These are phyloP conservation scores for Nephrotoma appendiculata DNA, from an alignment of 2,888 invertebrate species.

Conservation along the genomic window DNA sequence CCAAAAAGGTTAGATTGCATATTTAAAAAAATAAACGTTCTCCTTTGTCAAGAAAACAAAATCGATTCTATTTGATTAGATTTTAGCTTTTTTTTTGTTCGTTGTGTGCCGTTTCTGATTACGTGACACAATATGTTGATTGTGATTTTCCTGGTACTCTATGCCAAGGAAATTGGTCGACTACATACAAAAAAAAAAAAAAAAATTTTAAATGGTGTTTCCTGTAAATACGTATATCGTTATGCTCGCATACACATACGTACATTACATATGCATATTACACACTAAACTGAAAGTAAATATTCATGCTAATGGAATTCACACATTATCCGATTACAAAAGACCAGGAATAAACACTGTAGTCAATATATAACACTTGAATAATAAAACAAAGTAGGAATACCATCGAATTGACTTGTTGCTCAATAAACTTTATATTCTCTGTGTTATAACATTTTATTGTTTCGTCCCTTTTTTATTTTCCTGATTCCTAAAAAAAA, in stretches of 20 bases:
- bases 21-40: neutral
- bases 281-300: neutral
- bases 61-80: neutral
- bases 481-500: neutral
- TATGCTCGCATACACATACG: neutral
- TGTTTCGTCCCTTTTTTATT: neutral
- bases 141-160: neutral
- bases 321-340: neutral
- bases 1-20: neutral
- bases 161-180: neutral
- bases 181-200: neutral
- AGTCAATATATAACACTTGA: neutral
- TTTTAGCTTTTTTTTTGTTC: neutral
- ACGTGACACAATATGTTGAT: neutral
- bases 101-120: neutral
- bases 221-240: neutral
- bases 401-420: conserved; percentile 3
- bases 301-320: neutral
- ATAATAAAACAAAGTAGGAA: neutral
- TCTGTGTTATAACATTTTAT: neutral
- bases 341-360: neutral
- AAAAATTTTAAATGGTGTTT: neutral
- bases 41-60: neutral
- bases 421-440: neutral
- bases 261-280: no score